Evolutionary conservation across 1,140 invertebrate genomes (phyloP), one percentile per base, ranked within the genome.

Genomic region (Bombus haemorrhoidalis): DNA sequence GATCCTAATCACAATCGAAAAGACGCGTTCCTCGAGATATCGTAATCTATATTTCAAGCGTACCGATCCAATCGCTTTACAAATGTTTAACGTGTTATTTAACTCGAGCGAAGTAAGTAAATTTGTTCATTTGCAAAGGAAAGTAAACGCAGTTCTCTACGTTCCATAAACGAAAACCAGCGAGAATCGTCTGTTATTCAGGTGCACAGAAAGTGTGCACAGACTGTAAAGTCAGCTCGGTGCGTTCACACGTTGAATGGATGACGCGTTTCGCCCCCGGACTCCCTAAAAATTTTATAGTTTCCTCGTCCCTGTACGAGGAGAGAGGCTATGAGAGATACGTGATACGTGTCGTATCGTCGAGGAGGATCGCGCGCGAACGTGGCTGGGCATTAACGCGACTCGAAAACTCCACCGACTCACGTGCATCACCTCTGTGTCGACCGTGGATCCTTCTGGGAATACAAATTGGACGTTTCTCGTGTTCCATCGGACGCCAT

Each of bases 401-500:
- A 32, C 57, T 72, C 81, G 76, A 28, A 53, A 57, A 77, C 75
- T 57, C 72, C 43, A 69, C 62, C 66, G 76, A 72, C 75, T 81
- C 87, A 88, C 82, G 86, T 34, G 84, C 68, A 75, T 47, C 68
- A 75, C 43, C 68, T 66, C 62, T 53, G 79, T 79, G 81, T 79
- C 39, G 47, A 64, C 25, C 25, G 43, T 72, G 85, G 34, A 81
- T 86, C 43, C 81, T 82, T 68, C n/a, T 12, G 53, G 39, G 80
- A 83, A 89, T 83, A 86, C 66, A 88, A 81, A 87, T 85, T 84
- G 73, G 43, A 69, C 81, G 78, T 59, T 84, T 57, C 75, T 80
- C 47, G 66, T 25, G 53, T 47, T 37, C 39, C 34, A 57, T 72
- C 32, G 47, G 64, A 57, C 71, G 39, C 69, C 84, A 37, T 77